Conservation (phyloP, 2,888 invertebrate genomes). For the Caenorhabditis sinica region DNA sequence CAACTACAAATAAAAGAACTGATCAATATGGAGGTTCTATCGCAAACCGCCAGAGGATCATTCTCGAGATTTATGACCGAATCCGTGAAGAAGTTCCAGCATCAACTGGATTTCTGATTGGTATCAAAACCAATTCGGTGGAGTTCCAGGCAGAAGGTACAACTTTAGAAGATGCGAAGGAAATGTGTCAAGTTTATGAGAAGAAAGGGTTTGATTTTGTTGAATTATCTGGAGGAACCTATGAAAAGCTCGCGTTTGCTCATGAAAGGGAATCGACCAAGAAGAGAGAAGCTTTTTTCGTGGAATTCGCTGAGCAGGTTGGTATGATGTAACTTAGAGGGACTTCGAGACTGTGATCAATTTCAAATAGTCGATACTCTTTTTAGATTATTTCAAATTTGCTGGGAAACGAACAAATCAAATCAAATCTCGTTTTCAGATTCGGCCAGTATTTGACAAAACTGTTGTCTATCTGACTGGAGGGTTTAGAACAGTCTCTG, state of each 20-base stretch:
- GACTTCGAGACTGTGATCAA: no score
- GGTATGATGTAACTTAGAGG: constrained; percentile 42
- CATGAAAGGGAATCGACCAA: constrained; percentile 74
- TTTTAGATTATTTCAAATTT: constrained; percentile 43
- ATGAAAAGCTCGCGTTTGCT: constrained; percentile 73
- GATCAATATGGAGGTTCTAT: constrained; percentile 72
- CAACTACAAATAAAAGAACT: constrained; percentile 74
- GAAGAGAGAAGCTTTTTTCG: constrained; percentile 76
- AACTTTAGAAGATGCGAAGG: constrained; percentile 71
- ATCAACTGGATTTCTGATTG: constrained; percentile 74
- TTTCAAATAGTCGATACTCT: no score
- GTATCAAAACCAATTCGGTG: constrained; percentile 78
- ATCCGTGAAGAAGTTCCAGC: constrained; percentile 71
- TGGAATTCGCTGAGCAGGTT: constrained; percentile 73
- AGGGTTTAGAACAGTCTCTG: constrained; percentile 75
- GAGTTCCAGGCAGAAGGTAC: constrained; percentile 78
- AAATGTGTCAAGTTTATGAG: constrained; percentile 64
- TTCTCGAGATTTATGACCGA: constrained; percentile 72
- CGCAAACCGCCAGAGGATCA: constrained; percentile 70
- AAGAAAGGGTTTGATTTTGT: constrained; percentile 77
- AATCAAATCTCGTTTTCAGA: constrained; percentile 7
- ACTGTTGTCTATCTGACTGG: constrained; percentile 71
- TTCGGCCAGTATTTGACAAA: constrained; percentile 68
- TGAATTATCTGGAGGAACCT: constrained; percentile 79
- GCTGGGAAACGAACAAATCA: constrained; percentile 61